Base-by-base conservation (phyloP, 2,113 vertebrate species). In the Corythornis cristatus region DNA sequence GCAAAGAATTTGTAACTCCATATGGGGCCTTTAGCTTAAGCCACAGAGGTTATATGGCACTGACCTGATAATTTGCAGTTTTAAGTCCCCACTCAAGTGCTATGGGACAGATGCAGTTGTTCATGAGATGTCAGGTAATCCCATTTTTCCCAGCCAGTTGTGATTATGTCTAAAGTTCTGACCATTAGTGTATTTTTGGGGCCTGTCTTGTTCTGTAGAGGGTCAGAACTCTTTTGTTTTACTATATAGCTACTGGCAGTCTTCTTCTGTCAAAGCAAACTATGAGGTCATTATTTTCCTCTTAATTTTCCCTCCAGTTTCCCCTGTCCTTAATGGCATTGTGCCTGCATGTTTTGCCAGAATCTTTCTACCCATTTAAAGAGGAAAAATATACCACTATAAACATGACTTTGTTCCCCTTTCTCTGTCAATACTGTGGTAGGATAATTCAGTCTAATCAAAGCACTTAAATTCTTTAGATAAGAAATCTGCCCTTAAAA, bases 181-280 rank as follows among this genome's bases (percentile, higher is more conserved):
- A 73, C 77, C 86, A 79, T 90, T 85, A 77, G 83, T 95, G 57
- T 76, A 46, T 96, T 97, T 92, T 96, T 82, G 78, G 70, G 58
- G 51, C 58, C 89, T 68, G 35, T 93, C 80, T 87, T 95, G 72
- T 93, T 97, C 92, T 35, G 70, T 90, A 71, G 48, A 89, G 93
- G 94, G 84, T 83, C 92, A 96, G 51, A 93, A 93, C 26, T 87
- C 64, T 75, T 87, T 82, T 91, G 82, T 85, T 97, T 96, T 92
- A 71, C 83, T 51, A 15, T 86, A 81, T 61, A 92, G 87, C 80
- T 96, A 80, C 95, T 95, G 93, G 70, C 90, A 96, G 67, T 23
- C 7, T 0, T 1, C 74, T 93, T 90, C 84, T 97, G 92, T 95
- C 93, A 94, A 83, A 95, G 82, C 60, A 86, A 83, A 87, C 92